Base-by-base conservation (phyloP, 2,888 invertebrate genomes). In the Plebejus melissa region DNA sequence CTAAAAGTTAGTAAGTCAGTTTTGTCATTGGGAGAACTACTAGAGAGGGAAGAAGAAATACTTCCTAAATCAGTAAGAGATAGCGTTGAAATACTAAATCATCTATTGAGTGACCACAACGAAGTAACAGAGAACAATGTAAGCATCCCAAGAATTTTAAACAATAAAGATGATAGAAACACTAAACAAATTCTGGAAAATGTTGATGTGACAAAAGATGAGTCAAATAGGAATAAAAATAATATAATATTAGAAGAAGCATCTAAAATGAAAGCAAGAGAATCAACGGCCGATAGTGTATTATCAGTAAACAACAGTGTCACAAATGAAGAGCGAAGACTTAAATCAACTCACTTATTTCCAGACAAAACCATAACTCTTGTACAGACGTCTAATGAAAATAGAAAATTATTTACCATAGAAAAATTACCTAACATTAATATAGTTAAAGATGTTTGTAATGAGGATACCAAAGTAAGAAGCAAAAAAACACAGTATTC, bases 1-100 rank as follows among this genome's bases (percentile, higher is more conserved):
- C 82, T 83, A 77, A 88, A 85, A 80, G 85, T 87, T 54, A 86
- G 82, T 78, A 89, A 87, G 80, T 91, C 91, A 41, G 80, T 91
- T 32, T 83, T 83, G 74, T 92, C 92, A 6, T 81, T 93, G 50
- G 91, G 91, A 69, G 85, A 80, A 71, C 87, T 93, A 77, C 77
- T 79, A 69, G 92, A 92, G 84, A 77, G 70, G 9, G 87, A 90
- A 54, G 90, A 91, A 80, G 50, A 70, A 16, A 41, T 70, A 70
- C n/a, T 54, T 36, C 16, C 65, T 11, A 32, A 65, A 16, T 65
- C 65, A 16, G 32, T 65, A 5, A 65, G 28, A 65, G 32, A 32
- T 11, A 65, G 65, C 28, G 4, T 71, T 28, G 72, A 72, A 72
- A 54, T 72, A 72, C 28, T 22, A 54, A 72, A 28, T 32, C 54